Base-by-base conservation (phyloP, 2,888 invertebrate species). In the Plagodis pulveraria region DNA sequence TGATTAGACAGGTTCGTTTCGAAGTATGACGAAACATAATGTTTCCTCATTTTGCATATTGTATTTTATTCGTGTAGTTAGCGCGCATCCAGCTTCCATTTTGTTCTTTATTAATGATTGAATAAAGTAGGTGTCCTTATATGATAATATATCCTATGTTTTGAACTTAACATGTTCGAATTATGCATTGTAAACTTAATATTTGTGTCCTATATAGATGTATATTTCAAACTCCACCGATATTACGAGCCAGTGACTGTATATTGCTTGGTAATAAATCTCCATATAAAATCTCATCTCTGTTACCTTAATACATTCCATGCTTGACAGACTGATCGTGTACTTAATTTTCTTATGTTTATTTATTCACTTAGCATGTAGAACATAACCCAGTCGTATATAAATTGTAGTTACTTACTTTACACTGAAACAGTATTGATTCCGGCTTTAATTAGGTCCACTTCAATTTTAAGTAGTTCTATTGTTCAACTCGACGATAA, bases 231-330 rank as follows among this genome's bases (percentile, higher is more conserved):
- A 9, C 35, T 22, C 22, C 22, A 4, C 22, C 22, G 22, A 22
- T 22, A 2, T 2, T 22, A 22, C 22, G 22, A 22, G 22, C 22
- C 22, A 22, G 22, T 22, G 11, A 9, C 8, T 38, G 40, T 59
- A 33, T 47, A 38, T 51, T 52, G 38, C 38, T 52, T 11, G 6
- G 11, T 6, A 11, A 9, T 40, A 10, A 10, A 44, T 35, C 40
- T 47, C 11, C 8, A 45, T 22, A 22, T 4, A n/a, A 6, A 22
- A 44, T 38, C 40, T 61, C 42, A 22, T 4, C 22, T 22, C 4
- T 22, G 51, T 62, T 60, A 66, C 58, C 59, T 62, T 51, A 47
- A 55, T 65, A 68, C 71, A 71, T 72, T 72, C 72, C 72, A 66
- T 49, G 56, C 49, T 50, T 33, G 63, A 55, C 49, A 58, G 65